These are phyloP conservation scores for Brachyalestes nurse DNA, from an alignment of 2,797 vertebrate genomes.

Conservation along the genomic window DNA sequence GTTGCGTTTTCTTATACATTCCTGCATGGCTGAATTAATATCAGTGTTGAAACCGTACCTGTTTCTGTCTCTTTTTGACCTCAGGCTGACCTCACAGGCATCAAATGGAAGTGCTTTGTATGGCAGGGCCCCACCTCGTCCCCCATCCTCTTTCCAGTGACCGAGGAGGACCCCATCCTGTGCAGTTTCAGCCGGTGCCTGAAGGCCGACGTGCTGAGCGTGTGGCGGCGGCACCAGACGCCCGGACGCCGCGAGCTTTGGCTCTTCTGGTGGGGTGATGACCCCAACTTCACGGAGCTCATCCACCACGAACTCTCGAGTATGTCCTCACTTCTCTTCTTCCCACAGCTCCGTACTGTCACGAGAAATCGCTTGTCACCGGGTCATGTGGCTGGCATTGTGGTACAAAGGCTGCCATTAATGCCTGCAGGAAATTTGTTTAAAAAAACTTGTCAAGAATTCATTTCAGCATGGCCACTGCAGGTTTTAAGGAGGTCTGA, in stretches of 20 bases:
- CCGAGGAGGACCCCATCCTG: conserved; percentile 98
- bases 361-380: neutral
- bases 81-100: conserved; percentile 97
- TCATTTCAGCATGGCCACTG: neutral
- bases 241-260: conserved; percentile 95
- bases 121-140: conserved; percentile 98
- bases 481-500: neutral
- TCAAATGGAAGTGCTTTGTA: conserved; percentile 98
- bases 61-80: conserved; percentile 53
- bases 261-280: conserved; percentile 99
- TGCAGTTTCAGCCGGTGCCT: conserved; percentile 98
- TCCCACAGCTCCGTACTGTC: neutral
- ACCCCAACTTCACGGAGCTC: conserved; percentile 96
- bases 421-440: neutral
- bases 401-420: conserved; percentile 4
- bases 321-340: conserved; percentile 70
- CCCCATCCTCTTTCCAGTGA: conserved; percentile 96
- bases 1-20: neutral
- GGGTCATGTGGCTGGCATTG: neutral
- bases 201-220: conserved; percentile 93
- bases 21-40: neutral
- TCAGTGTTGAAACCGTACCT: neutral
- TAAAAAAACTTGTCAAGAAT: neutral
- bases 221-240: conserved; percentile 95
- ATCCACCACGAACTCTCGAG: conserved; percentile 97